Conservation (phyloP, 2,888 invertebrate genomes). For the Drosophila meridionalis region DNA sequence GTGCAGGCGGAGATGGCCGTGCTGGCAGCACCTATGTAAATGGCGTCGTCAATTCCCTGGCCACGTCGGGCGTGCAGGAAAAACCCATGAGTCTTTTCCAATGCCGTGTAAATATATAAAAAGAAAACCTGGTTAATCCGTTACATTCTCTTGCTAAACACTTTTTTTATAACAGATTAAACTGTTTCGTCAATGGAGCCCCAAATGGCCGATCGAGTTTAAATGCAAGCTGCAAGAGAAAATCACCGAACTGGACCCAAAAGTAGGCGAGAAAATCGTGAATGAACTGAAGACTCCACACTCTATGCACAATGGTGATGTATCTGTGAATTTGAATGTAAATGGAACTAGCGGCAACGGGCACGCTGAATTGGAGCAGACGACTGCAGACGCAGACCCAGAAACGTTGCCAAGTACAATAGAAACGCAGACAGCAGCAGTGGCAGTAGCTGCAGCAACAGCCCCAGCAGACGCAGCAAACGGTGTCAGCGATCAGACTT, state of each 20-base stretch:
- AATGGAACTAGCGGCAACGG: constrained; percentile 65
- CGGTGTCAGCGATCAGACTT: constrained; percentile 37
- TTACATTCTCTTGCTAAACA: constrained; percentile 10
- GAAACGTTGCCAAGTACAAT: constrained; percentile 34
- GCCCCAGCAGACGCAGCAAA: constrained; percentile 26
- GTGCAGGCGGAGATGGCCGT: constrained; percentile 31
- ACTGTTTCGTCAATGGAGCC: constrained; percentile 93
- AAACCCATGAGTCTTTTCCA: constrained; percentile 93
- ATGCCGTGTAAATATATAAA: constrained; percentile 88
- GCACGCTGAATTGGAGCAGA: constrained; percentile 56
- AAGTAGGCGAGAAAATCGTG: constrained; percentile 90
- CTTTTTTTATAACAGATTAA: constrained; percentile 87
- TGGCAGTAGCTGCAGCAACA: constrained; percentile 17
- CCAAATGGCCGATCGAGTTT: constrained; percentile 91
- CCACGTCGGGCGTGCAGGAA: constrained; percentile 89
- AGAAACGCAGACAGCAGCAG: constrained; percentile 28
- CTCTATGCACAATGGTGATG: constrained; percentile 64
- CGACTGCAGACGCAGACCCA: constrained; percentile 12
- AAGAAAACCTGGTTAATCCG: background rate
- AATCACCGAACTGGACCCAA: constrained; percentile 90
- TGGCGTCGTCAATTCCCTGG: constrained; percentile 89
- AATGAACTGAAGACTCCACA: constrained; percentile 84
- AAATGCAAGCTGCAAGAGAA: constrained; percentile 89
- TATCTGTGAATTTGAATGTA: constrained; percentile 63
- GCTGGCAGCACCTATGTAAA: constrained; percentile 88